phyloP scores from a whole-genome alignment of 1,140 invertebrate species.

The Riptortus pedestris region DNA sequence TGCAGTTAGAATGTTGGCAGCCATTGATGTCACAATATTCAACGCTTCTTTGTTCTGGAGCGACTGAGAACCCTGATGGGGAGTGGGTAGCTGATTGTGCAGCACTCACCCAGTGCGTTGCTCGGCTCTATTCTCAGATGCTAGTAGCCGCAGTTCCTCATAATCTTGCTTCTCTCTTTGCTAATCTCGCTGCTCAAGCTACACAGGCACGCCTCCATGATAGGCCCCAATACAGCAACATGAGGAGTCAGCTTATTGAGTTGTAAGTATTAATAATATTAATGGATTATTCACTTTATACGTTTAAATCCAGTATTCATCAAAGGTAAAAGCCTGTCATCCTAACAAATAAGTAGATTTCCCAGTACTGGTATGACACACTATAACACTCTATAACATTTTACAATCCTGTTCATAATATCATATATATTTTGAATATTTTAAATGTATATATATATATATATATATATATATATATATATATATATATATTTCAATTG shows the following conservation, averaged over 20 bases:
- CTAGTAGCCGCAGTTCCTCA: conserved; percentile 28
- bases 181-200: conserved; percentile 30
- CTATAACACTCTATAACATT: no score
- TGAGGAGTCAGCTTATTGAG: conserved; percentile 38
- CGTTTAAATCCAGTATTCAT: no score
- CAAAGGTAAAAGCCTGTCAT: no score
- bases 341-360: no score
- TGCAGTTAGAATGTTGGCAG: conserved; percentile 42
- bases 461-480: no score
- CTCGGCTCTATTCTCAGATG: conserved; percentile 46
- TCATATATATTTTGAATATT: no score
- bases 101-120: conserved; percentile 50
- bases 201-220: conserved; percentile 30
- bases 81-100: conserved; percentile 48
- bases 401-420: no score
- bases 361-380: no score
- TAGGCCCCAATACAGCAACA: conserved; percentile 34
- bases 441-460: no score
- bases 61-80: conserved; percentile 20
- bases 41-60: conserved; percentile 25
- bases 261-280: conserved; percentile 38
- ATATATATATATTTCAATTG: no score
- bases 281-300: no score
- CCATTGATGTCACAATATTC: conserved; percentile 34
- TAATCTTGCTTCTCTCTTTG: conserved; percentile 29